Percentiles rank a stretch among this genome's conserved stretches.
phyloP scores from a whole-genome alignment of 2,797 vertebrate genomes.

The Acanthiza pusilla region DNA sequence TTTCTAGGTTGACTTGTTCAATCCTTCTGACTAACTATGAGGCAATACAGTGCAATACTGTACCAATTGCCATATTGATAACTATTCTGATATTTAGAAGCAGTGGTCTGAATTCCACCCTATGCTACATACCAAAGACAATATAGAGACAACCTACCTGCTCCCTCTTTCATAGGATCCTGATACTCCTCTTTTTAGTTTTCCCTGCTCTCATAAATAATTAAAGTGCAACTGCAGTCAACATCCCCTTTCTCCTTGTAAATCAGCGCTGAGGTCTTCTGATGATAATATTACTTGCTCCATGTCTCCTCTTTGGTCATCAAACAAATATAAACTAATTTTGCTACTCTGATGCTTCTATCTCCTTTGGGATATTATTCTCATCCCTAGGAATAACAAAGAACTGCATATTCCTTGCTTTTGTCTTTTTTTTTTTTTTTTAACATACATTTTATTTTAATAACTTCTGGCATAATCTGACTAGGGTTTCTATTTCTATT shows the following conservation, averaged over 20 bases:
- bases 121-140: neutral
- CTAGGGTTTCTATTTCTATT: neutral
- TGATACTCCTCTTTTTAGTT: neutral
- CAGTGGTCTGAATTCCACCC: neutral
- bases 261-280: neutral
- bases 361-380: neutral
- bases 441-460: neutral
- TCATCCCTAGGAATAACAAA: neutral
- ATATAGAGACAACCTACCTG: rapidly evolving
- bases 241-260: neutral
- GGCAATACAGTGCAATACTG: neutral
- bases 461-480: neutral
- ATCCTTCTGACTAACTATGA: neutral
- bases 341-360: neutral
- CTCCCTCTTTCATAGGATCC: neutral
- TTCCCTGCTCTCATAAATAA: neutral
- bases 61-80: neutral
- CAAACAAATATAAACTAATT: neutral
- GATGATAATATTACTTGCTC: neutral
- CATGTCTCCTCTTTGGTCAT: neutral
- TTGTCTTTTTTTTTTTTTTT: neutral
- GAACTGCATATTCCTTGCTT: neutral
- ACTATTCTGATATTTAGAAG: neutral
- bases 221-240: neutral
- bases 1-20: neutral